Evolutionary conservation across 2,888 invertebrate species (phyloP).

Genomic region (Diarsia brunnea): DNA sequence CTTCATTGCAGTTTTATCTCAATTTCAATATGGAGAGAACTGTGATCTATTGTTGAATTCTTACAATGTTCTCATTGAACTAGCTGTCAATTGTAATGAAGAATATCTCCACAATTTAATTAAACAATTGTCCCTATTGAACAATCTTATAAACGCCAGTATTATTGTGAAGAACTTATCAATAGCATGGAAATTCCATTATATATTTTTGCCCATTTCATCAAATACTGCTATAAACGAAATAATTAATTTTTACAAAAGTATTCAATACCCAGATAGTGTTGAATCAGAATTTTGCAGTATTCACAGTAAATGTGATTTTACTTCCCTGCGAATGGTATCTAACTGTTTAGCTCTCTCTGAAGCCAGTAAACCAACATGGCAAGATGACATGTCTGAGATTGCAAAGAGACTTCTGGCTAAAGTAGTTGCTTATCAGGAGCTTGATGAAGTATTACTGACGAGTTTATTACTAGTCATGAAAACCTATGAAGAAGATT

Average conservation of each 20-base stretch:
- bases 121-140: constrained; percentile 78
- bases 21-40: constrained; percentile 81
- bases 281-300: constrained; percentile 60
- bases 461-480: constrained; percentile 80
- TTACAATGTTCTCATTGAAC: constrained; percentile 79
- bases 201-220: constrained; percentile 85
- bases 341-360: constrained; percentile 70
- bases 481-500: constrained; percentile 74
- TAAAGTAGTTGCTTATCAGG: constrained; percentile 80
- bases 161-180: constrained; percentile 83
- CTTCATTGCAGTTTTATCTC: constrained; percentile 69
- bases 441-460: constrained; percentile 83
- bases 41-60: constrained; percentile 77
- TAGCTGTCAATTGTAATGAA: constrained; percentile 80
- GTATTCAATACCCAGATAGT: constrained; percentile 48
- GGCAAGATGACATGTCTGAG: constrained; percentile 43
- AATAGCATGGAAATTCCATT: constrained; percentile 86
- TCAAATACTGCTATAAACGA: constrained; percentile 82
- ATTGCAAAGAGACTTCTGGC: constrained; percentile 75
- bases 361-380: constrained; percentile 34
- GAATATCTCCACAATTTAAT: constrained; percentile 82
- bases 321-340: constrained; percentile 81
- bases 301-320: constrained; percentile 77
- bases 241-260: constrained; percentile 78
- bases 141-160: constrained; percentile 80